A percentile compares a stretch with the other conserved stretches of the same genome.
Evolutionary conservation across 2,888 invertebrate genomes (phyloP).

Genomic region (Poecilus cupreus): DNA sequence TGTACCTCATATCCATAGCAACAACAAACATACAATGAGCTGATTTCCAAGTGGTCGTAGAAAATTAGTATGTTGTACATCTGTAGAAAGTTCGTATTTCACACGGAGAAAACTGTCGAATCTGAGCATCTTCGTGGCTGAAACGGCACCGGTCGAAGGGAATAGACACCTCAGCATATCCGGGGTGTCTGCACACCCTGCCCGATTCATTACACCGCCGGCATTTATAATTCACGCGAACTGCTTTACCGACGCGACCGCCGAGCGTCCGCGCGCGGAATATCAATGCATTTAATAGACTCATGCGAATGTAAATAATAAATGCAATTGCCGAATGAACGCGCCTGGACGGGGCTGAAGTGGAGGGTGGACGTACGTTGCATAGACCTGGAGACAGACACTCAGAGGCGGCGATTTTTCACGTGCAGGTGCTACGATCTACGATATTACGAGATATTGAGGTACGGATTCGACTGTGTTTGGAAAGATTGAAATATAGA

Average conservation of each 20-base stretch:
- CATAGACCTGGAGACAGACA: not conserved
- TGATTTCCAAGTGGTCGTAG: too few species aligned
- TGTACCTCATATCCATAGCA: too few species aligned
- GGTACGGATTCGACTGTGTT: not conserved
- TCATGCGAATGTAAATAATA: constrained; percentile 55
- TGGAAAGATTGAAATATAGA: not conserved
- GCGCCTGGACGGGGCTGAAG: not conserved
- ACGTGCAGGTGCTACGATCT: not conserved
- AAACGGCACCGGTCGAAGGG: too few species aligned
- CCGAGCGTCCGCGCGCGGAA: constrained; percentile 29
- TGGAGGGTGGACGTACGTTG: not conserved
- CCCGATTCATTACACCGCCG: constrained; percentile 39
- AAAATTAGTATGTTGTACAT: too few species aligned
- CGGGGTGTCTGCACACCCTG: not conserved
- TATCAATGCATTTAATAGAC: constrained; percentile 59
- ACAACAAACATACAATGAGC: too few species aligned
- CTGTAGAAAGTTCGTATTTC: too few species aligned
- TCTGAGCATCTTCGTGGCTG: too few species aligned
- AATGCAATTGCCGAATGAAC: constrained; percentile 55
- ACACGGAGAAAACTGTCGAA: too few species aligned
- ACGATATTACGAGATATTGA: not conserved
- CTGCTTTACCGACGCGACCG: constrained; percentile 47
- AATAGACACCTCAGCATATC: too few species aligned
- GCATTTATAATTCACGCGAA: constrained; percentile 56
- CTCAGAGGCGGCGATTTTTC: not conserved